Percentiles rank a stretch among this genome's conserved stretches.
Evolutionary conservation across 2,113 vertebrate genomes (phyloP).

Genomic region (Geococcyx californianus): DNA sequence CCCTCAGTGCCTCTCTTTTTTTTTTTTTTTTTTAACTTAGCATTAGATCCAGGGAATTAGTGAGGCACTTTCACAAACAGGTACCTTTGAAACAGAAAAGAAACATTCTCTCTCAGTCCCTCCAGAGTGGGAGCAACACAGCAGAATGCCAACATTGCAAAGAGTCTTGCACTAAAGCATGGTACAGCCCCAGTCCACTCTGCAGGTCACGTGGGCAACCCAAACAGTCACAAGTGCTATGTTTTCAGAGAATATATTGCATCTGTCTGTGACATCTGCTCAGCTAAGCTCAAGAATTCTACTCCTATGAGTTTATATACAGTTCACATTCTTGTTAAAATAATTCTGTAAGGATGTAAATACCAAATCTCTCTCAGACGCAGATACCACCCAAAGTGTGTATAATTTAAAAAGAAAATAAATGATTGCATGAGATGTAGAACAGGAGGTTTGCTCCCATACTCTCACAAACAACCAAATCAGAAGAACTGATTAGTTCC

Average conservation of each 20-base stretch:
- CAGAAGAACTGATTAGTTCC: neutral
- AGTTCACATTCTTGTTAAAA: neutral
- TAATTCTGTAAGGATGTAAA: neutral
- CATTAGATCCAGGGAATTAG: neutral
- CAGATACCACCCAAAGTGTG: neutral
- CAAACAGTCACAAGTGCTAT: neutral
- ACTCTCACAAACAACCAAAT: neutral
- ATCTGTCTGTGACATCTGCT: rapidly evolving
- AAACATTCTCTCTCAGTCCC: neutral
- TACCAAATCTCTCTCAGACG: neutral
- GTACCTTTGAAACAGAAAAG: neutral
- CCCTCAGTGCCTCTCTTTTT: rapidly evolving
- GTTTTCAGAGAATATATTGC: neutral
- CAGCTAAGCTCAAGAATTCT: neutral
- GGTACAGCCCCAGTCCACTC: rapidly evolving
- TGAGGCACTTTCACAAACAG: neutral
- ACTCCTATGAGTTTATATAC: no score
- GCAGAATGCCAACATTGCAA: neutral
- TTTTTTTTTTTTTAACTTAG: neutral
- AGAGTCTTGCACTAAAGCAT: neutral
- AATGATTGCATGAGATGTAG: rapidly evolving
- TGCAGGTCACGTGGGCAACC: rapidly evolving
- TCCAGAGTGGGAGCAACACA: neutral
- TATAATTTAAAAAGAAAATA: neutral
- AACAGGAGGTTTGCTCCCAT: neutral